A percentile compares a stretch with the other conserved stretches of the same genome.
These are phyloP conservation scores for Nomada ruficornis DNA, from an alignment of 2,888 invertebrate genomes.

Conservation along the genomic window DNA sequence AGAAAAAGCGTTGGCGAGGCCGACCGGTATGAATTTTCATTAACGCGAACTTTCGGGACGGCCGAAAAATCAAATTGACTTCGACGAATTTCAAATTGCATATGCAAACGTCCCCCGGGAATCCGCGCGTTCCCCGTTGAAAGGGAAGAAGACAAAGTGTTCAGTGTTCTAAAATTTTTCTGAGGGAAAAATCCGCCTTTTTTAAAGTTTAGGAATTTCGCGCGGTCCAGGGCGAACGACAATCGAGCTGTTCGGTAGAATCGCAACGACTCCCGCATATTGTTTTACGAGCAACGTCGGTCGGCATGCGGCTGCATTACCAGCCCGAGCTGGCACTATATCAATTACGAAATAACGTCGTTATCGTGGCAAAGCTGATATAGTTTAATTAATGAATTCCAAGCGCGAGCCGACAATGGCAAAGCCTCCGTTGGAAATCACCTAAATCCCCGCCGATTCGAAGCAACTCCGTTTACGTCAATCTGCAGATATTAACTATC, in stretches of 20 bases:
- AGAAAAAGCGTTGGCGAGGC: not conserved
- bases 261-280: conserved; percentile 39
- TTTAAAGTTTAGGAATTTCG: no score
- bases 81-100: conserved; percentile 54
- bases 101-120: not conserved
- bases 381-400: conserved; percentile 62
- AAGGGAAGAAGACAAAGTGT: no score
- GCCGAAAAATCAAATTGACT: conserved; percentile 49
- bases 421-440: no score
- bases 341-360: conserved; percentile 65
- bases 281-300: conserved; percentile 57
- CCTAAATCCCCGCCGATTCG: not conserved
- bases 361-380: conserved; percentile 45
- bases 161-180: not conserved
- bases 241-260: no score
- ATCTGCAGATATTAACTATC: no score
- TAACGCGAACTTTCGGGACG: conserved; percentile 52
- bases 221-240: no score
- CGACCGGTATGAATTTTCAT: conserved; percentile 64
- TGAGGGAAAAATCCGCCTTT: not conserved
- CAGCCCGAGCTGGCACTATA: conserved; percentile 46
- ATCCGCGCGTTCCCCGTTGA: conserved; percentile 1
- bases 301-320: conserved; percentile 54
- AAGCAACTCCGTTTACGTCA: no score
- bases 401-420: not conserved